Percentiles rank a stretch among this genome's conserved stretches.
These are phyloP conservation scores for Macrosteles quadrilineatus DNA, from an alignment of 1,140 invertebrate genomes.

Conservation along the genomic window DNA sequence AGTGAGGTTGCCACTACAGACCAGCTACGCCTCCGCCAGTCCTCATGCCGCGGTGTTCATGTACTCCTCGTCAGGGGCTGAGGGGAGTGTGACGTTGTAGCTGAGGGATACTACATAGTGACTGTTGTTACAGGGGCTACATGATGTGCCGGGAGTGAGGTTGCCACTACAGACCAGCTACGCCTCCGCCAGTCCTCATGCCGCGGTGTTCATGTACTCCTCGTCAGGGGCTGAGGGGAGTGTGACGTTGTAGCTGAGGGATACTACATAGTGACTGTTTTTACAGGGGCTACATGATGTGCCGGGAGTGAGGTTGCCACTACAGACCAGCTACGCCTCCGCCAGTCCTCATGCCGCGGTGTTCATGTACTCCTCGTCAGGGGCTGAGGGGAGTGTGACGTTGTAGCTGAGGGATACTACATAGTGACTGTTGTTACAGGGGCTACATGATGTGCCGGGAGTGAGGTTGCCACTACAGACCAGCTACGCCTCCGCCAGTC, in stretches of 20 bases:
- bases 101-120: constrained; percentile 56
- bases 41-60: constrained; percentile 53
- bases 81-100: constrained; percentile 54
- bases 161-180: constrained; percentile 56
- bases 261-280: no score
- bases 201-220: constrained; percentile 58
- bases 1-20: constrained; percentile 56
- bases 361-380: constrained; percentile 56
- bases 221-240: constrained; percentile 50
- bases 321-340: constrained; percentile 54
- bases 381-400: constrained; percentile 53
- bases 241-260: constrained; percentile 56
- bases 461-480: constrained; percentile 57
- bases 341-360: constrained; percentile 46
- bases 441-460: constrained; percentile 57
- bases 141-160: constrained; percentile 57
- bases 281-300: constrained; percentile 57
- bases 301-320: constrained; percentile 55
- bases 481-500: constrained; percentile 49
- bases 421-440: no score
- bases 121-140: constrained; percentile 54
- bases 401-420: constrained; percentile 55
- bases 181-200: constrained; percentile 42
- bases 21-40: constrained; percentile 49
- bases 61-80: constrained; percentile 52